Evolutionary conservation across 2,797 vertebrate genomes (phyloP).

Genomic region (Ctenochaetus hawaiiensis): DNA sequence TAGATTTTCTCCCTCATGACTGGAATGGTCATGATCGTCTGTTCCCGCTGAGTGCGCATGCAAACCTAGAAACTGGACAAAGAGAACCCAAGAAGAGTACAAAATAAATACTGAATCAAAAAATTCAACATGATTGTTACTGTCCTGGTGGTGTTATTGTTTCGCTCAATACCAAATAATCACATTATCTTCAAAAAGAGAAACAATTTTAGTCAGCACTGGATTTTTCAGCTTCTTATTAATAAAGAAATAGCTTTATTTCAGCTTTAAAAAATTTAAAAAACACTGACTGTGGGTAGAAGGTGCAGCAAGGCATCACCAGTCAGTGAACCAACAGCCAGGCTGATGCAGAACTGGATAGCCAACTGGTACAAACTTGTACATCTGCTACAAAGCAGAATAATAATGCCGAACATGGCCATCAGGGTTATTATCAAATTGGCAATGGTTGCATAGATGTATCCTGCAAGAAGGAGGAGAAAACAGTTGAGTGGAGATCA

Average conservation of each 20-base stretch:
- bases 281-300: constrained; percentile 85
- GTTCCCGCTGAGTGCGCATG: constrained; percentile 74
- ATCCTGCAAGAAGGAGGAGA: constrained; percentile 77
- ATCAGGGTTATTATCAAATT: constrained; percentile 86
- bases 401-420: constrained; percentile 85
- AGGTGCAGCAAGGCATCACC: constrained; percentile 92
- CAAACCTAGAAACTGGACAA: constrained; percentile 89
- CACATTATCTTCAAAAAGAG: background rate
- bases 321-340: constrained; percentile 91
- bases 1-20: background rate
- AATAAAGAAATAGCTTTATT: background rate
- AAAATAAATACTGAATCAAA: background rate
- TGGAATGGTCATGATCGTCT: background rate
- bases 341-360: constrained; percentile 90
- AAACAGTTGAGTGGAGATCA: background rate
- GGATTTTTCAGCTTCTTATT: background rate
- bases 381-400: constrained; percentile 87
- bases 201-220: too few relatives aligned
- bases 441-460: constrained; percentile 90
- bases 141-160: too few relatives aligned
- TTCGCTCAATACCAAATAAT: background rate
- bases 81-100: constrained; percentile 16
- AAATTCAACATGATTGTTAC: too few relatives aligned
- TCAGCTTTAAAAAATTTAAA: background rate
- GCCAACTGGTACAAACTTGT: constrained; percentile 82